Conservation (phyloP, 2,113 vertebrate genomes). For the Ia io region DNA sequence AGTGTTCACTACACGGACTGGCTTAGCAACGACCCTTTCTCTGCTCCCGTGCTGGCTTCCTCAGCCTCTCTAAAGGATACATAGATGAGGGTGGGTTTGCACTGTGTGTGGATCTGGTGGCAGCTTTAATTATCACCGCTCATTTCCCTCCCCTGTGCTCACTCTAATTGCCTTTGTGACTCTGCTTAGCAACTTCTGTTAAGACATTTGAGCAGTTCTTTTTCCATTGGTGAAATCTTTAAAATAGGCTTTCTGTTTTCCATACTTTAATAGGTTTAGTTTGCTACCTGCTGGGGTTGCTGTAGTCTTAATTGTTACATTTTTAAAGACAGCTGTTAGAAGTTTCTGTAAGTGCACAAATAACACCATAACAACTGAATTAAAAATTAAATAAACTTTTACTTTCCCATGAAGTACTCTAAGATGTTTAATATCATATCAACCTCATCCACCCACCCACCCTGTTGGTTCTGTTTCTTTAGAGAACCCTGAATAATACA, state of each 20-base stretch:
- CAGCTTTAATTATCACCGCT: conserved; percentile 11
- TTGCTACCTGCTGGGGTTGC: conserved; percentile 61
- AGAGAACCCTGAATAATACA: background rate
- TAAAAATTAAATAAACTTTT: conserved; percentile 40
- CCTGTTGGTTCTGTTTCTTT: background rate
- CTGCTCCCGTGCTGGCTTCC: background rate
- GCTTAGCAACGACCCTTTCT: background rate
- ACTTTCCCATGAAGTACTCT: background rate
- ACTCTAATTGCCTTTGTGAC: conserved; percentile 1
- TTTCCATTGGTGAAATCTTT: conserved; percentile 42
- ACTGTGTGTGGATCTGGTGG: background rate
- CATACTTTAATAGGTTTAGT: conserved; percentile 49
- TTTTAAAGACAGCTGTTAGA: conserved; percentile 60
- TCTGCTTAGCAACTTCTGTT: background rate
- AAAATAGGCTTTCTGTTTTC: conserved; percentile 57
- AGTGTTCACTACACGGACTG: background rate
- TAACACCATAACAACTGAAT: background rate
- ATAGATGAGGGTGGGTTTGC: background rate
- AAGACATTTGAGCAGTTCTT: background rate
- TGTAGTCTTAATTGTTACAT: conserved; percentile 32
- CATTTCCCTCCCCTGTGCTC: background rate
- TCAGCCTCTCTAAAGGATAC: background rate
- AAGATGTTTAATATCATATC: background rate
- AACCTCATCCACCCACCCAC: too few relatives aligned
- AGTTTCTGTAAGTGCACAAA: background rate